Evolutionary conservation across 1,140 invertebrate species (phyloP).

Genomic region (Caenorhabditis inopinata): DNA sequence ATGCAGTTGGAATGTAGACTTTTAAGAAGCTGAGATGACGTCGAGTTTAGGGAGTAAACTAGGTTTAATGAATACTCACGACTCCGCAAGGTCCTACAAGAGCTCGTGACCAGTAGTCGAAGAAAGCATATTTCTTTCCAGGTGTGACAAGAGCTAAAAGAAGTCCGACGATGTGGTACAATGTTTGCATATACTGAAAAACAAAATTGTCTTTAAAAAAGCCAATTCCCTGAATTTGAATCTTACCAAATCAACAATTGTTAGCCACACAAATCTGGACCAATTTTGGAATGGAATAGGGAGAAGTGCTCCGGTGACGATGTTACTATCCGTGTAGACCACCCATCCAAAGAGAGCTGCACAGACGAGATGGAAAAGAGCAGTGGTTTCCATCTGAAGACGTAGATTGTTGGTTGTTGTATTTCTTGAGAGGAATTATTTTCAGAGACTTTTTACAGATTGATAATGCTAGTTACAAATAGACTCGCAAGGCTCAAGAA

Average conservation of each 20-base stretch:
- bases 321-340: slow-evolving; percentile 45
- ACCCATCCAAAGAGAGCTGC: slow-evolving; percentile 16
- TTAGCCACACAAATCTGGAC: slow-evolving; percentile 58
- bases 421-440: no score
- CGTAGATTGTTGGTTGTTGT: no score
- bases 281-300: slow-evolving; percentile 46
- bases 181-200: slow-evolving; percentile 21
- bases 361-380: slow-evolving; percentile 36
- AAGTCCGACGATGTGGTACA: slow-evolving; percentile 28
- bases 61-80: slow-evolving; percentile 24
- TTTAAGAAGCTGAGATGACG: background rate
- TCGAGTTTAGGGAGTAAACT: background rate
- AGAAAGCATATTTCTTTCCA: background rate
- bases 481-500: no score
- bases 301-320: background rate
- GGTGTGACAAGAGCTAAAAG: background rate
- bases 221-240: background rate
- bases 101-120: slow-evolving; percentile 47
- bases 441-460: no score
- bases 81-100: slow-evolving; percentile 50
- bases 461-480: no score
- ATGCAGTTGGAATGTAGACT: background rate
- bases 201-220: background rate
- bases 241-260: slow-evolving; percentile 53
- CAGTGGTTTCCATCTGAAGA: background rate